These are phyloP conservation scores for Luehdorfia chinensis DNA, from an alignment of 1,140 invertebrate genomes.

Conservation along the genomic window DNA sequence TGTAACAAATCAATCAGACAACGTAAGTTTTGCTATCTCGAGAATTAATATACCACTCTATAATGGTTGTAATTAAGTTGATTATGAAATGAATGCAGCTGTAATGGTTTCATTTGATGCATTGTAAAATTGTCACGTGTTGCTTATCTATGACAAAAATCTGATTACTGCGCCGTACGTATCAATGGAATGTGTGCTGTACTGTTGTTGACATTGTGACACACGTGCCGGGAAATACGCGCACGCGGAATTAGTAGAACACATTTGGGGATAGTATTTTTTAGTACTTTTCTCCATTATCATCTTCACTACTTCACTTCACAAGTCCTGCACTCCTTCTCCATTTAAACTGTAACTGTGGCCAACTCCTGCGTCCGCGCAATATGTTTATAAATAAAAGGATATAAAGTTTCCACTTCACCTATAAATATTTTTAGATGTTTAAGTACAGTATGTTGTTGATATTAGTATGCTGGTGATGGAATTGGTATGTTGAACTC, in stretches of 20 bases:
- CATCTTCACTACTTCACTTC: not conserved
- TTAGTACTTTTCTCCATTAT: not conserved
- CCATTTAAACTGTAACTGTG: too few relatives aligned
- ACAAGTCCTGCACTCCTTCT: too few relatives aligned
- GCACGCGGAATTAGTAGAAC: not conserved
- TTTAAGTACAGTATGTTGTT: too few relatives aligned
- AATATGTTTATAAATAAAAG: too few relatives aligned
- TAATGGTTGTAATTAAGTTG: not conserved
- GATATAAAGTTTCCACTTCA: too few relatives aligned
- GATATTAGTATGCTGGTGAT: too few relatives aligned
- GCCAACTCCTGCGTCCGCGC: too few relatives aligned
- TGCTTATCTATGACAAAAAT: slow-evolving; percentile 10
- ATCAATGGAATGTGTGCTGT: slow-evolving; percentile 1
- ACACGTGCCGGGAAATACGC: not conserved
- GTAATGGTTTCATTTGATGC: not conserved
- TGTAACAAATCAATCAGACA: slow-evolving; percentile 10
- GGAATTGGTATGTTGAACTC: too few relatives aligned
- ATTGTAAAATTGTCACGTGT: slow-evolving; percentile 6
- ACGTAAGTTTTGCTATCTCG: not conserved
- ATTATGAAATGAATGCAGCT: not conserved
- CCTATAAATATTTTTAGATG: too few relatives aligned
- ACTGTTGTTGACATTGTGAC: slow-evolving; percentile 5
- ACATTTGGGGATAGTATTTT: not conserved
- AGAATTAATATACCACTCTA: not conserved
- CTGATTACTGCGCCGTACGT: slow-evolving; percentile 11